Evolutionary conservation across 2,113 vertebrate genomes (phyloP), one percentile per base, ranked within the genome.

Genomic region (Platichthys stellatus): DNA sequence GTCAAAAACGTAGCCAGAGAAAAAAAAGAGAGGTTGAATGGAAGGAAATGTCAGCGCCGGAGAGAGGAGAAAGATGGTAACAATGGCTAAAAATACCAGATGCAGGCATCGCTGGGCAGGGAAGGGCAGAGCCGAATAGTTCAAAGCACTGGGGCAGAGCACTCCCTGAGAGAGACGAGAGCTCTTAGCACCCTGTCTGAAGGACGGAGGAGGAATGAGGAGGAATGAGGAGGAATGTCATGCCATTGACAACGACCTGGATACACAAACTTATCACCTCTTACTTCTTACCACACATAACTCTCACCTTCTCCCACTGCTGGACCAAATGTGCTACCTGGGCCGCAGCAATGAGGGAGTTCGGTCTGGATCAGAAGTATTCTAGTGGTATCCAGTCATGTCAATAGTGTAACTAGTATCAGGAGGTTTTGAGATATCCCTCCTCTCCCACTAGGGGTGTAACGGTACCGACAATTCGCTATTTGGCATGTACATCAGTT

Each of bases 51-150:
- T 85, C 84, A 87, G 63, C 63, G 77, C 54, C 72, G 61, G 76
- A 76, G 78, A 87, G 78, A 80, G 53, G 47, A 82, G 75, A 72
- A 81, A 88, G 89, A 87, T 71, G 62, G 81, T 35, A 90, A 85
- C 83, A 91, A 86, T 74, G 58, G 78, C 90, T 92, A 89, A 92
- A 92, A 91, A 93, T 92, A 91, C 65, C 73, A 83, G 60, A 74
- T 61, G 26, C 59, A 76, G 74, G 69, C 77, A 79, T 57, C 2
- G 24, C 74, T 71, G 73, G 72, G 79, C 75, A 78, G 72, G 78
- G 80, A 77, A 74, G 62, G 75, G 86, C 72, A 81, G 54, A 59
- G 71, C 73, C 74, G 69, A 75, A 69, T 35, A 78, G 70, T 83
- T 72, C 74, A 71, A 53, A 45, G 64, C 53, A 61, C 17, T 1